phyloP scores from a whole-genome alignment of 2,113 vertebrate genomes.

The Gambusia holbrooki region DNA sequence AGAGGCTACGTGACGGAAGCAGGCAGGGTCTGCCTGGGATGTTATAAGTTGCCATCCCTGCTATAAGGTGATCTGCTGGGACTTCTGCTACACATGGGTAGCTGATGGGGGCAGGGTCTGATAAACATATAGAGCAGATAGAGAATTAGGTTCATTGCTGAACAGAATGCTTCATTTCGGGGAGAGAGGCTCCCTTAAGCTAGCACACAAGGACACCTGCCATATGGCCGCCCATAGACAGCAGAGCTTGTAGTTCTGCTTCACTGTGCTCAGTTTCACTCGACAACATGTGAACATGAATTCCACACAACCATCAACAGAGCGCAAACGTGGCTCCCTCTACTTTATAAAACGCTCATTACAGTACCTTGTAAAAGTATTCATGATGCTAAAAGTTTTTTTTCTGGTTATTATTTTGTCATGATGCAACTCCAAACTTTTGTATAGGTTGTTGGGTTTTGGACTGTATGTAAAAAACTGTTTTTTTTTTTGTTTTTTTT shows the following conservation, averaged over 20 bases:
- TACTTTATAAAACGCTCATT: constrained; percentile 15
- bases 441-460: neutral
- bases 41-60: constrained; percentile 14
- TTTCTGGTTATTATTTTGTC: neutral
- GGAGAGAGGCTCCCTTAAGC: constrained; percentile 76
- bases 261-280: constrained; percentile 62
- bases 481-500: no score
- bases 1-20: constrained; percentile 85
- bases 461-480: no score
- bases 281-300: constrained; percentile 65
- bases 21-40: constrained; percentile 87
- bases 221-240: constrained; percentile 76
- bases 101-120: constrained; percentile 51
- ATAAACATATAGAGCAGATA: constrained; percentile 44
- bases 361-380: neutral
- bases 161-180: constrained; percentile 63
- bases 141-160: constrained; percentile 53
- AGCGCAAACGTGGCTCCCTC: constrained; percentile 28
- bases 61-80: constrained; percentile 19
- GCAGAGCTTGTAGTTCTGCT: constrained; percentile 67
- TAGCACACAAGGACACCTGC: constrained; percentile 74
- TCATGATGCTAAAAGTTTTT: neutral
- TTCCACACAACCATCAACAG: constrained; percentile 50
- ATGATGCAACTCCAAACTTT: neutral
- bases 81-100: constrained; percentile 34